These are phyloP conservation scores for Cryptotis parvus DNA, from an alignment of 2,113 vertebrate species.

Conservation along the genomic window DNA sequence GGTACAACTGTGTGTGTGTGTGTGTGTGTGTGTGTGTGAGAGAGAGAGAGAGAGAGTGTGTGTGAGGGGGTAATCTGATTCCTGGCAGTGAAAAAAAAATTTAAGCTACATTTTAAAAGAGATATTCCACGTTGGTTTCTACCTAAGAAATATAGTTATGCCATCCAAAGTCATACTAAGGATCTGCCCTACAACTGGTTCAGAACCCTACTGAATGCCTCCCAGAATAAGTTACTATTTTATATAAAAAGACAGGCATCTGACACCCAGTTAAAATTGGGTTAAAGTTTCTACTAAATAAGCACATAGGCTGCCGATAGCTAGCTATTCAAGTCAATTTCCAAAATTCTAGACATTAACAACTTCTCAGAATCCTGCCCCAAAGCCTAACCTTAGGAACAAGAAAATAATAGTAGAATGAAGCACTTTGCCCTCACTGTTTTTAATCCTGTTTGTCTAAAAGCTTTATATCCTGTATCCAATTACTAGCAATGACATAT, in stretches of 20 bases:
- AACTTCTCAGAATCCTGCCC: background rate
- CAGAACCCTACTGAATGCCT: background rate
- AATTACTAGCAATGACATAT: slow-evolving; percentile 1
- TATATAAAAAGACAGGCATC: slow-evolving; percentile 9
- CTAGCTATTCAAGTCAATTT: background rate
- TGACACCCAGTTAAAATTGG: background rate
- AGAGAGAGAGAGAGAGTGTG: too few species aligned
- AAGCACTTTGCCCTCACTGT: background rate
- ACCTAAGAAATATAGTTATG: background rate
- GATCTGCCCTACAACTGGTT: background rate
- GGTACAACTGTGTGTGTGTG: too few species aligned
- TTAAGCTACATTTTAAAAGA: too few species aligned
- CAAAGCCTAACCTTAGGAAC: background rate
- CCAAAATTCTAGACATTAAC: background rate
- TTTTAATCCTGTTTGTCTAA: background rate
- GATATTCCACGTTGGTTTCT: too few species aligned
- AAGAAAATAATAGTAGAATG: background rate
- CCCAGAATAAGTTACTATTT: background rate
- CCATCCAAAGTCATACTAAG: background rate
- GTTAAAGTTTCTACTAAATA: background rate
- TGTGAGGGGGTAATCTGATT: too few species aligned
- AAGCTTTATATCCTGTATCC: background rate
- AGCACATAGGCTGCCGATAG: background rate
- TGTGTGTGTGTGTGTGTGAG: too few species aligned
- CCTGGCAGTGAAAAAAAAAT: too few species aligned